These are phyloP conservation scores for Garrulus glandarius DNA, from an alignment of 2,797 vertebrate genomes.

Conservation along the genomic window DNA sequence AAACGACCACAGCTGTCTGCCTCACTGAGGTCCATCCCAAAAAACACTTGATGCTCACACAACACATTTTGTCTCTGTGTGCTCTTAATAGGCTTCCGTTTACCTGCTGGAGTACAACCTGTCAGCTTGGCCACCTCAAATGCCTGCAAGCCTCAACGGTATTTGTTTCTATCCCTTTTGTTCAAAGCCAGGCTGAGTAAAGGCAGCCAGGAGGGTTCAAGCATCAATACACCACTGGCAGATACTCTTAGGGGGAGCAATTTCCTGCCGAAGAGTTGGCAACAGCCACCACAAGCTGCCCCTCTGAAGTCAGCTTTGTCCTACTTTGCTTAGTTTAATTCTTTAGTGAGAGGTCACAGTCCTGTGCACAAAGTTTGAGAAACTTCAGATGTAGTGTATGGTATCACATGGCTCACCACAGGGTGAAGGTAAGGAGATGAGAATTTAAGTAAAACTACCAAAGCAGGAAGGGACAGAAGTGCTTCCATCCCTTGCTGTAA, in stretches of 20 bases:
- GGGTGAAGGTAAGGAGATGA: background rate
- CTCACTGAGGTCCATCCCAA: background rate
- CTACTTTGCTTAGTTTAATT: background rate
- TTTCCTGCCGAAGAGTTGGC: background rate
- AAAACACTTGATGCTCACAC: background rate
- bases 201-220: background rate
- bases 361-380: background rate
- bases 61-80: slow-evolving; percentile 59
- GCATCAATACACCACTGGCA: background rate
- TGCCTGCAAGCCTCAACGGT: background rate
- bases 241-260: background rate
- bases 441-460: background rate
- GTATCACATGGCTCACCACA: background rate
- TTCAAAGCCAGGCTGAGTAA: background rate
- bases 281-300: background rate
- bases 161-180: background rate
- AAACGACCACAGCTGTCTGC: background rate
- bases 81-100: slow-evolving; percentile 51
- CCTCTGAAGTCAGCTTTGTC: background rate
- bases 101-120: slow-evolving; percentile 60
- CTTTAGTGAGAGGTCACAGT: background rate
- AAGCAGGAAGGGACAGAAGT: background rate
- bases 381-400: accelerated
- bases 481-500: background rate
- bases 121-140: slow-evolving; percentile 44